These are phyloP conservation scores for Apodemus sylvaticus DNA, from an alignment of 2,113 vertebrate species.

Conservation along the genomic window DNA sequence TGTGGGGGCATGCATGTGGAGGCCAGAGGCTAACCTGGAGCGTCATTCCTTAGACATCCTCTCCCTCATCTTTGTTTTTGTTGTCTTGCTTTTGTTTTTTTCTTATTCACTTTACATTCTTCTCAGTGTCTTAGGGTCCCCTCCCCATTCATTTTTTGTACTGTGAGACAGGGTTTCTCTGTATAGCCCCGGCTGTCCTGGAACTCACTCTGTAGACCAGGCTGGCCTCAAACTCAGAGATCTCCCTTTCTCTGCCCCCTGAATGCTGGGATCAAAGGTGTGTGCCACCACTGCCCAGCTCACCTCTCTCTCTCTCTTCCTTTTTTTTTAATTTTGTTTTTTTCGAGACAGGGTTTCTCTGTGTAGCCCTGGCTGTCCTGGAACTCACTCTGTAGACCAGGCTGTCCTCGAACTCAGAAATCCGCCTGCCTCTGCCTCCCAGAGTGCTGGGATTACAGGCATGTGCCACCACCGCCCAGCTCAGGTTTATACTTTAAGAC, in stretches of 20 bases:
- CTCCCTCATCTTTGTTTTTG: not conserved
- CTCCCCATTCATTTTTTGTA: not conserved
- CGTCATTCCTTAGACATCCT: not conserved
- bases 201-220: not conserved
- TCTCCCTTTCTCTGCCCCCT: not conserved
- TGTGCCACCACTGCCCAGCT: rapidly evolving
- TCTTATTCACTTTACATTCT: no score
- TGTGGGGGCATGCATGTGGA: not conserved
- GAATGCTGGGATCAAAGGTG: not conserved
- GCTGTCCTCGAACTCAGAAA: not conserved
- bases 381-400: not conserved
- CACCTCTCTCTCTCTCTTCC: no score
- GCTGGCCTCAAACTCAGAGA: not conserved
- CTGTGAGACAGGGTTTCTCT: not conserved
- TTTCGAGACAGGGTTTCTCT: not conserved
- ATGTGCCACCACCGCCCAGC: rapidly evolving
- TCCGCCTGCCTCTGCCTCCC: not conserved
- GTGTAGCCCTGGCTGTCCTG: not conserved
- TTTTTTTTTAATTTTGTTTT: no score
- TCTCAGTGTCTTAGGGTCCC: no score
- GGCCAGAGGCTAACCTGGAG: no score
- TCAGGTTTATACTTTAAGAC: no score
- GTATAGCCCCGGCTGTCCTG: not conserved
- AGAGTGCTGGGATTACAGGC: not conserved
- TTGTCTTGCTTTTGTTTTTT: not conserved